These are phyloP conservation scores for Conistra vaccinii DNA, from an alignment of 2,888 invertebrate genomes.

Conservation along the genomic window DNA sequence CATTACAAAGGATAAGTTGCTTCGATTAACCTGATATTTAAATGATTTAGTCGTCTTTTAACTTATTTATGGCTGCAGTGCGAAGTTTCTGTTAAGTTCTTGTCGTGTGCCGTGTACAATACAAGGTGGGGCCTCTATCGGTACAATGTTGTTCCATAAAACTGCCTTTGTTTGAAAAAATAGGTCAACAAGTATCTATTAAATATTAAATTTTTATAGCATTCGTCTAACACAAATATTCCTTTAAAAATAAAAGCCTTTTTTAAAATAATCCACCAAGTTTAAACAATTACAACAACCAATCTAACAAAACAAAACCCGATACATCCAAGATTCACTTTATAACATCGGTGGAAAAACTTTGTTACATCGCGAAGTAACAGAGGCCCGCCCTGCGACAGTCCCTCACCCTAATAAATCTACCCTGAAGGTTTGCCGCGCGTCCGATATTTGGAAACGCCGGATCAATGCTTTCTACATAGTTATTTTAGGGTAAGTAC, in stretches of 20 bases:
- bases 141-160: neutral
- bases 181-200: slow-evolving; percentile 15
- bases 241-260: no score
- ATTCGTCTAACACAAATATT: neutral
- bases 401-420: slow-evolving; percentile 79
- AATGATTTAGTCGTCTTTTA: neutral
- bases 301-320: slow-evolving; percentile 35
- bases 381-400: slow-evolving; percentile 60
- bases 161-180: slow-evolving; percentile 14
- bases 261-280: neutral
- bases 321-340: slow-evolving; percentile 50
- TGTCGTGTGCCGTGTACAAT: no score
- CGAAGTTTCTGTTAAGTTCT: neutral
- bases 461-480: slow-evolving; percentile 74
- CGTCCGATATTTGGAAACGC: slow-evolving; percentile 76
- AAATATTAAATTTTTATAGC: neutral
- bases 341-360: slow-evolving; percentile 62
- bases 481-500: slow-evolving; percentile 71
- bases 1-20: neutral
- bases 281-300: slow-evolving; percentile 17
- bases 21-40: neutral
- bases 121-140: no score
- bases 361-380: slow-evolving; percentile 59
- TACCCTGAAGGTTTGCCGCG: slow-evolving; percentile 74
- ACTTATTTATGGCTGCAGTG: neutral